Evolutionary conservation across 1,140 invertebrate species (phyloP), one percentile per base, ranked within the genome.

Genomic region (Protaetia brevitarsis): DNA sequence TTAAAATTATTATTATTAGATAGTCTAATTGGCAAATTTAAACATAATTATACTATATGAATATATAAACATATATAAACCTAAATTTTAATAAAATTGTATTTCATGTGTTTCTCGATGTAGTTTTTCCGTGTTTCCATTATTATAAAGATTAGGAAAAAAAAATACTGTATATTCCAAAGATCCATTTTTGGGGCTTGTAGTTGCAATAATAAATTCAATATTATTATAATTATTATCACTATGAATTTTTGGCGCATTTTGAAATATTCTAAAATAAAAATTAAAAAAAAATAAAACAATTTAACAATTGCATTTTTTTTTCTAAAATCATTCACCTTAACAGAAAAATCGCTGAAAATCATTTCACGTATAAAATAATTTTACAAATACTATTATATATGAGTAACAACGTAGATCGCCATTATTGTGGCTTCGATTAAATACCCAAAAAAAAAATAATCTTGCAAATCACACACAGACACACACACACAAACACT

Each of bases 51-150:
- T 51, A 23, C 41, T 51, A 51, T 23, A 51, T 51, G 26, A 34
- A 51, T 51, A 51, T 69, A 34, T 65, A n/a, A n/a, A n/a, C n/a
- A n/a, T n/a, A n/a, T n/a, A n/a, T n/a, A n/a, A n/a, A n/a, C n/a
- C n/a, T n/a, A n/a, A n/a, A n/a, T n/a, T n/a, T n/a, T n/a, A n/a
- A n/a, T n/a, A n/a, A n/a, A n/a, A n/a, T n/a, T n/a, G n/a, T n/a
- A n/a, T n/a, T n/a, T n/a, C n/a, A 62, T 72, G 70, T 72, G 66
- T 72, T 72, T 72, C 70, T 51, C 6, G 68, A 72, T 72, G 70
- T 72, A 64, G n/a, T n/a, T n/a, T 51, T 23, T 23, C 68, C 68
- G 68, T 69, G 57, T 71, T 62, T 71, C 66, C 67, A 69, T 69
- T 63, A 30, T 45, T 29, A 59, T 59, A 29, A 28, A 59, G 11